Evolutionary conservation across 2,113 vertebrate genomes (phyloP), one percentile per base, ranked within the genome.

Genomic region (Scomber japonicus): DNA sequence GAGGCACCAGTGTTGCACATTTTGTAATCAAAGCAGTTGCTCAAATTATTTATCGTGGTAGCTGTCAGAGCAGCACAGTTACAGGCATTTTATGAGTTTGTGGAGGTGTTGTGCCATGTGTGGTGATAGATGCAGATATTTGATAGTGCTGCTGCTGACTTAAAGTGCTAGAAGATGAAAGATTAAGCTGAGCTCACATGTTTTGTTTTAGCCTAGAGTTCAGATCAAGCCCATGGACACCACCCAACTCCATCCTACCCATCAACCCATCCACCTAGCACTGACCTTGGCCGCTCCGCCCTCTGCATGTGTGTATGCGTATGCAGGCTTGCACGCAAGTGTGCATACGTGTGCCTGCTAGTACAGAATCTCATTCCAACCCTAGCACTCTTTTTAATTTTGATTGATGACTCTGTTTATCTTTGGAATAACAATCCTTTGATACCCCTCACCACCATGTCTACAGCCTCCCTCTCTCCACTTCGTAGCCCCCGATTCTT

Each of bases 331-430:
- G 71, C 71, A 60, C 68, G 5, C 80, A 79, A 54, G 45, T 21
- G 65, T 67, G 60, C 72, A 65, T 71, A 49, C n/a, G 1, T 48
- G 60, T 30, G 60, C 50, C 45, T 73, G 69, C 72, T 80, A 12
- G 30, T 57, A 54, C 61, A 80, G 71, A 84, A 88, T 85, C 76
- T 91, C 84, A 82, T 84, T 90, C 78, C 71, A 69, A 83, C 86
- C 76, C 87, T 62, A 11, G 75, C 80, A 54, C 78, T 86, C 78
- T 75, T 89, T 94, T 93, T 95, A 91, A 95, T 95, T 94, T 94
- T 93, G 94, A 95, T 94, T 94, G 94, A 95, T 95, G 94, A 94
- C 89, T 92, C 84, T 27, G 86, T 94, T 94, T 94, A 90, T 94
- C 89, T 92, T 89, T 70, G 79, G 86, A 93, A 92, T 90, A 89